Conservation (phyloP, 2,113 vertebrate species). For the Heterocephalus glaber region DNA sequence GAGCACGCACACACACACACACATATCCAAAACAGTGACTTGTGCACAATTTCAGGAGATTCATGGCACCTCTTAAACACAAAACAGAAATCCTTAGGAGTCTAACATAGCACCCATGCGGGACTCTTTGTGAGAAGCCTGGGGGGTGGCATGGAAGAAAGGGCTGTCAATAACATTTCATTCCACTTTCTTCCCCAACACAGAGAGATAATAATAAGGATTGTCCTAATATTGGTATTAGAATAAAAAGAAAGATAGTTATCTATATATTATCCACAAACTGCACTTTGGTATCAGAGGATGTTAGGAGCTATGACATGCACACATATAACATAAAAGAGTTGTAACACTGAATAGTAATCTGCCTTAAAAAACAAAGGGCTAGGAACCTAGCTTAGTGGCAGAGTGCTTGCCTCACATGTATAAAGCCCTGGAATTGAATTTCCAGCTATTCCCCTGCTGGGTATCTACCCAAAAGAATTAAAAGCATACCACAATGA, state of each 20-base stretch:
- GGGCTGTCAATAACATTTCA: neutral
- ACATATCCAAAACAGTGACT: neutral
- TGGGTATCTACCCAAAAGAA: too few relatives aligned
- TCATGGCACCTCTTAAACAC: neutral
- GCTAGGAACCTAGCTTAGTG: neutral
- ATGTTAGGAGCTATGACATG: neutral
- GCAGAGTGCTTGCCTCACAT: neutral
- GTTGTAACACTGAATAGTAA: neutral
- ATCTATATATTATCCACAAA: neutral
- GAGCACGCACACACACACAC: neutral
- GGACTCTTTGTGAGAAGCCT: neutral
- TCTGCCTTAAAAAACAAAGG: neutral
- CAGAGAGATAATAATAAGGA: neutral
- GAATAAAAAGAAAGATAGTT: neutral
- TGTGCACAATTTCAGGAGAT: neutral
- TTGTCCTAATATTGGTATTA: neutral
- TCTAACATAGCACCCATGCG: neutral
- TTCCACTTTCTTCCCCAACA: neutral
- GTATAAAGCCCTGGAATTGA: neutral
- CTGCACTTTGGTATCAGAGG: neutral
- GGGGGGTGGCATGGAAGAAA: accelerated
- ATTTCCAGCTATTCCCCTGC: neutral
- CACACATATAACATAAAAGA: neutral
- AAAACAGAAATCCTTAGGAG: neutral
- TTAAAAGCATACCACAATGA: too few relatives aligned